These are phyloP conservation scores for Macropodus opercularis DNA, from an alignment of 2,797 vertebrate genomes.

Conservation along the genomic window DNA sequence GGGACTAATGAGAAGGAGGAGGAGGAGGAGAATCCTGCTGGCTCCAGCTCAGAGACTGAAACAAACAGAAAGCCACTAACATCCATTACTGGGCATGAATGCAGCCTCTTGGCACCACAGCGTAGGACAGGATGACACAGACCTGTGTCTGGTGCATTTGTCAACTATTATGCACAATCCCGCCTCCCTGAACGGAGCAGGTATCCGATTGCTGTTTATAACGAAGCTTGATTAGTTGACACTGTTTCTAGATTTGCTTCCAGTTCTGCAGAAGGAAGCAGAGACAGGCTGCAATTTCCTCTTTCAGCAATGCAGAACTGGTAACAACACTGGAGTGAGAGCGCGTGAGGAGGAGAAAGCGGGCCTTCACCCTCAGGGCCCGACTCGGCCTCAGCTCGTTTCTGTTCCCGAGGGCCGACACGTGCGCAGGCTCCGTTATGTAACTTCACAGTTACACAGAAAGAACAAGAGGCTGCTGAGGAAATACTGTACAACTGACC, in stretches of 20 bases:
- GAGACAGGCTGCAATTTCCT: constrained; percentile 31
- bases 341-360: constrained; percentile 22
- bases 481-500: neutral
- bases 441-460: constrained; percentile 30
- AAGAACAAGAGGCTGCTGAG: constrained; percentile 14
- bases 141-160: constrained; percentile 7
- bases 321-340: constrained; percentile 15
- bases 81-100: constrained; percentile 43
- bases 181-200: neutral
- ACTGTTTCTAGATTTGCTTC: neutral
- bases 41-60: constrained; percentile 21
- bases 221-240: constrained; percentile 3
- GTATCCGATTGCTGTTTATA: neutral
- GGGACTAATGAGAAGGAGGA: constrained; percentile 23
- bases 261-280: neutral
- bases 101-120: constrained; percentile 50
- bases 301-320: constrained; percentile 29
- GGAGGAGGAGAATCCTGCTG: constrained; percentile 35
- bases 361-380: constrained; percentile 16
- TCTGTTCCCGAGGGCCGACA: constrained; percentile 31
- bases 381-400: constrained; percentile 14
- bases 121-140: neutral
- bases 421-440: constrained; percentile 50
- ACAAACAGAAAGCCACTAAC: constrained; percentile 45
- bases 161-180: neutral